Base-by-base conservation (phyloP, 2,888 invertebrate genomes). In the Philhelius pedissequus region DNA sequence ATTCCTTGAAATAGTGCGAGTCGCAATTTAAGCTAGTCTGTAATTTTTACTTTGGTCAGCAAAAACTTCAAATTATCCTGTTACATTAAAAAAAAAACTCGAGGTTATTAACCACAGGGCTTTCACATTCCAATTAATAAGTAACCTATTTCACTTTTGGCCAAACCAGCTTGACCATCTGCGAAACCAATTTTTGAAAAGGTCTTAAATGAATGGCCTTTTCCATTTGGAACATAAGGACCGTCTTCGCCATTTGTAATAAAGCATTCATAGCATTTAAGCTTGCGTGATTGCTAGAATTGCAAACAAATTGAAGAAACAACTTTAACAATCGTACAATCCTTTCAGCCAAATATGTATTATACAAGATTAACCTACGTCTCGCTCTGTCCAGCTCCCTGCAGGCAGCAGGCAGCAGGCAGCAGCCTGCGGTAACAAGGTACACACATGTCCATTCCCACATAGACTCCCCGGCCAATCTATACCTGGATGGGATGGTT, bases 301-400 rank as follows among this genome's bases (percentile, higher is more conserved):
- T 15, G 70, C 75, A 75, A 83, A 69, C 45, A 75, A 74, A 79
- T 70, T 60, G 64, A 40, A 60, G 15, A 15, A 35, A 30, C 18
- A 48, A 62, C 22, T 38, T 52, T 80, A 52, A 64, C 69, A 79
- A 66, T 75, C 56, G 79, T 54, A 71, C 84, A 84, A 80, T 84
- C 71, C 80, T 80, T 54, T 76, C 79, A 71, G 80, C 84, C 84
- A 84, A 80, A 84, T 80, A 76, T 62, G 80, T 70, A 75, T 62
- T 62, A 45, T 83, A 78, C 82, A 78, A 83, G 78, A 83, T 74
- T 48, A 62, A 30, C 18, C 62, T 69, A 35, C 30, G 58, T 52
- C 48, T 70, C 25, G n/a, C n/a, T 43, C 38, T 69, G 66, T 22
- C 20, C 15, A 40, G 80, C 70, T 71, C 32, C 66, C 54, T n/a